Base-by-base conservation (phyloP, 2,113 vertebrate species). In the Neofelis nebulosa region DNA sequence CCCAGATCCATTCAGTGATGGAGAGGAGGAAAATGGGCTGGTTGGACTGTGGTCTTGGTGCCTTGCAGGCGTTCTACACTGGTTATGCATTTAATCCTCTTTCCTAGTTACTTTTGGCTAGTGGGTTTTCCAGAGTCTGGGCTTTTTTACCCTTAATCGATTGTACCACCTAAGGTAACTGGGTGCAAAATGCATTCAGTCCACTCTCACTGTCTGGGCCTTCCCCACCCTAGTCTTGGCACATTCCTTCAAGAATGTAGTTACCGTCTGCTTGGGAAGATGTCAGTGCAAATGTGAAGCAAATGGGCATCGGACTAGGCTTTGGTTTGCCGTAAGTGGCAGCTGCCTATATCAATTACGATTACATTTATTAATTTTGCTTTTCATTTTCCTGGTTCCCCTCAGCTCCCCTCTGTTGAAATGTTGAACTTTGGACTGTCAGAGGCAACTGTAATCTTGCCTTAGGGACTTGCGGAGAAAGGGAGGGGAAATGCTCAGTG, bases 311-410 rank as follows among this genome's bases (percentile, higher is more conserved):
- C 84, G 3, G 95, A 97, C 95, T 97, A 96, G 97, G 95, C 96
- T 97, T 98, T 88, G 91, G 96, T 98, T 94, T 97, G 94, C 97
- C 97, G 80, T 50, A 87, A 65, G 92, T 97, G 97, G 97, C 97
- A 98, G 97, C 97, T 96, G 97, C 97, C 97, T 94, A 3, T 38
- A 88, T 93, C 89, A 3, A 52, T 96, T 86, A 38, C 82, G 52
- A 55, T 92, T 81, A 57, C 89, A 65, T 13, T 91, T 97, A 86
- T 95, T 98, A 85, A 82, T 25, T 92, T 95, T 94, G 91, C 84
- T 97, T 87, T 91, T 90, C 57, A 14, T 94, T 96, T 27, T 79
- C 23, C 73, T n/a, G 1, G 55, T 84, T 95, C 52, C 57, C 90
- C 45, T 83, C 76, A 25, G 79, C 66, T 91, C 97, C 90, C 89